Base-by-base conservation (phyloP, 2,113 vertebrate genomes). In the Pyrgilauda ruficollis region DNA sequence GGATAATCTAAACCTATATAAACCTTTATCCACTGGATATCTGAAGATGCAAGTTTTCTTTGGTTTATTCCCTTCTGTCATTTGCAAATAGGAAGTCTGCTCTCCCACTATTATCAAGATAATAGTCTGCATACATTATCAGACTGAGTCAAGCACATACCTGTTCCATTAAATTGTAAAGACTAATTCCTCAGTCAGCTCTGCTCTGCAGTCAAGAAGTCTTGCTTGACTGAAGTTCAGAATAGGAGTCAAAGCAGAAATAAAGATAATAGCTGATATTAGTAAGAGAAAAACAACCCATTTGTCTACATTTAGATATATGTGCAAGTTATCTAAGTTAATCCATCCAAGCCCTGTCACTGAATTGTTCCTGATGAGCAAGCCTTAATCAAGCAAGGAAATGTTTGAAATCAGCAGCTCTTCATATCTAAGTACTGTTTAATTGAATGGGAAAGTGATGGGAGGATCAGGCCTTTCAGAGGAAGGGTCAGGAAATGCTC, bases 181-280 rank as follows among this genome's bases (percentile, higher is more conserved):
- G 91, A 64, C 46, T 72, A 55, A 88, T 96, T 90, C 85, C 75
- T 82, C 49, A 89, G 58, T 92, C 66, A 87, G 35, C 13, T 5
- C 2, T 76, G 53, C 31, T 93, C 14, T 78, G 53, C 31, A 94
- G 61, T 93, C 67, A 87, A 31, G 72, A 85, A 85, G 33, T 67
- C 89, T 94, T 84, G 68, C 94, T 94, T 88, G 82, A 92, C 52
- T 93, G 50, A 91, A 20, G 84, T 92, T 93, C 61, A 90, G 79
- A 83, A 41, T 87, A 70, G 88, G 89, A 94, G 87, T 96, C 92
- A 94, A 96, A 96, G 64, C 84, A 91, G 84, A 94, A 91, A 76
- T 89, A 81, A 94, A 87, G 79, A 47, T 95, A 94, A 86, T 85
- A 79, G 83, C 35, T 92, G 69, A 39, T 79, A 87, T 67, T 94